A percentile compares a stretch with the other conserved stretches of the same genome.
phyloP scores from a whole-genome alignment of 2,113 vertebrate genomes.

The Erinaceus europaeus region DNA sequence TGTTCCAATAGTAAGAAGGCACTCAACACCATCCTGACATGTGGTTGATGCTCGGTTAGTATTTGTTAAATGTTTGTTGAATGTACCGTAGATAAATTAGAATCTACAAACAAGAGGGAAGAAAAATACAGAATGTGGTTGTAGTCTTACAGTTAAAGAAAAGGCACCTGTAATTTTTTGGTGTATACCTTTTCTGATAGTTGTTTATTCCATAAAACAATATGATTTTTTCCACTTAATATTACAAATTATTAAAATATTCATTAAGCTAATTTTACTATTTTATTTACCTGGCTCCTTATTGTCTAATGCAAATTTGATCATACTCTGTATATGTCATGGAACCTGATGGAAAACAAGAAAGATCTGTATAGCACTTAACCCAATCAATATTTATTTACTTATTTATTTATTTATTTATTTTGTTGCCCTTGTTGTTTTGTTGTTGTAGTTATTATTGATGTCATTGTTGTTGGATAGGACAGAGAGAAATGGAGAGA shows the following conservation, averaged over 20 bases:
- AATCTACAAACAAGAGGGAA: neutral
- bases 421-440: no score
- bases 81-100: neutral
- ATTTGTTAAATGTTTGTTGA: neutral
- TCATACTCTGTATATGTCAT: neutral
- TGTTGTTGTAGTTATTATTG: no score
- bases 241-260: neutral
- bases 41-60: neutral
- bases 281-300: neutral
- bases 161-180: neutral
- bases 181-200: neutral
- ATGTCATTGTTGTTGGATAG: no score
- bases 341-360: neutral
- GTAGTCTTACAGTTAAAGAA: neutral
- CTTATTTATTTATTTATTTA: no score
- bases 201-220: slow-evolving; percentile 7
- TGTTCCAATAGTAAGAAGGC: neutral
- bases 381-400: no score
- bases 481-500: no score
- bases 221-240: slow-evolving; percentile 1
- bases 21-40: neutral
- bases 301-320: neutral
- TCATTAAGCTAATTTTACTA: neutral
- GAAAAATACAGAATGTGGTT: neutral
- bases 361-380: no score